These are phyloP conservation scores for Drosophila yooni DNA, from an alignment of 2,888 invertebrate genomes.

Conservation along the genomic window DNA sequence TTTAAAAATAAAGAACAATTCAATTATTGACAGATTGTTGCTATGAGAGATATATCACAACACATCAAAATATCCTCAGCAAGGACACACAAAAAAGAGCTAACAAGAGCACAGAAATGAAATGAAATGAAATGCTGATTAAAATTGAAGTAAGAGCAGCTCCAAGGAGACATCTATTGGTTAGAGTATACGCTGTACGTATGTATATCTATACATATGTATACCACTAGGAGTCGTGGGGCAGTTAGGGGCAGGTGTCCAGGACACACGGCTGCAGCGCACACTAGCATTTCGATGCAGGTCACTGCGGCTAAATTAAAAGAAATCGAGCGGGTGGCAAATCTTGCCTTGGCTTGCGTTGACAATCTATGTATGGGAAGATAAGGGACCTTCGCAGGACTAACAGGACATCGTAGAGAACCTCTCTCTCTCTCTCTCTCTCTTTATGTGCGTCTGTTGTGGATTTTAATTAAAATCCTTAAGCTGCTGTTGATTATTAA, in stretches of 20 bases:
- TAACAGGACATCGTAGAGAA: slow-evolving; percentile 4
- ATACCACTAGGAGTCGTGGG: too few species aligned
- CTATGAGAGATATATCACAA: too few species aligned
- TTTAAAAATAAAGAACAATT: not conserved
- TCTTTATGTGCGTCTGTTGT: slow-evolving; percentile 29
- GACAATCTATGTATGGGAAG: slow-evolving; percentile 22
- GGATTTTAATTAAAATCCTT: slow-evolving; percentile 71
- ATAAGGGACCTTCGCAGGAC: slow-evolving; percentile 9
- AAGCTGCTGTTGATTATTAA: slow-evolving; percentile 73
- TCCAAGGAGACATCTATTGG: slow-evolving; percentile 1
- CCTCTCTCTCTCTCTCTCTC: not conserved
- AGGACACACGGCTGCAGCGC: slow-evolving; percentile 12
- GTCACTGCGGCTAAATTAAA: slow-evolving; percentile 75
- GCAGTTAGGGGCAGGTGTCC: slow-evolving; percentile 2
- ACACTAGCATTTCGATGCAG: slow-evolving; percentile 64
- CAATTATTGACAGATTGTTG: not conserved
- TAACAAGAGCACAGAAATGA: slow-evolving; percentile 4
- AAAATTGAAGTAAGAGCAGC: slow-evolving; percentile 39
- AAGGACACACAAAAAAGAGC: not conserved
- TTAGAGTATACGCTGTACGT: not conserved
- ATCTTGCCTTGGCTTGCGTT: slow-evolving; percentile 16
- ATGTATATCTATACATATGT: not conserved
- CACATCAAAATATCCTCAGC: not conserved
- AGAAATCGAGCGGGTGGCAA: slow-evolving; percentile 60
- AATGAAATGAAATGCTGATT: slow-evolving; percentile 50